Base-by-base conservation (phyloP, 2,113 vertebrate genomes). In the Carollia perspicillata region DNA sequence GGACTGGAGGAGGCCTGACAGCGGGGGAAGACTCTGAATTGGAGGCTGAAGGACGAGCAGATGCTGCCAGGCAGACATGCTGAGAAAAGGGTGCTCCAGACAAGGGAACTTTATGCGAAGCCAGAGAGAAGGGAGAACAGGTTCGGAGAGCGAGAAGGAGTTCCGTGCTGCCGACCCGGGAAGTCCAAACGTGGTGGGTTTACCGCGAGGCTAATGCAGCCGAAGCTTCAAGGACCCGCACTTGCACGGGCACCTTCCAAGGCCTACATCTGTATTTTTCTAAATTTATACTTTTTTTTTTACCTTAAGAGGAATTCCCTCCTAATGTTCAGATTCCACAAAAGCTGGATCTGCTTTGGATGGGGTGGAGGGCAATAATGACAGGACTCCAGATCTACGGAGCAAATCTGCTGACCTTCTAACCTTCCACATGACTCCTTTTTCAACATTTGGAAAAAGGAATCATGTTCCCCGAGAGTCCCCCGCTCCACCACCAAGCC, bases 341-440 rank as follows among this genome's bases (percentile, higher is more conserved):
- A 92, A 83, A 95, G 80, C 80, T 92, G 17, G 23, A 30, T 66
- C 40, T 90, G 33, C 80, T 90, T 40, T 35, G 83, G 75, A 78
- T 71, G 16, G 79, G 47, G 44, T 35, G 8, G 55, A 44, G 77
- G 69, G 33, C 6, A 69, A 37, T 1, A 49, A 83, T 23, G 26
- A 78, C 17, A 10, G 12, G 35, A 79, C 42, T 63, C 26, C 4
- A 49, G 28, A 40, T 79, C n/a, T 58, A 20, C 1, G 23, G 33
- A 75, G 37, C 75, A 78, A 51, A 77, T 14, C 71, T n/a, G 18
- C 11, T 53, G 47, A 55, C 58, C 40, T 53, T 55, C 9, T 79
- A 7, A 88, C 72, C 47, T 68, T 93, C 69, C 40, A 40, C 9
- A 37, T 28, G 35, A 80, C 14, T 71, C 14, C 4, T 47, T 47